phyloP scores from a whole-genome alignment of 2,888 invertebrate species.

The Adela reaumurella region DNA sequence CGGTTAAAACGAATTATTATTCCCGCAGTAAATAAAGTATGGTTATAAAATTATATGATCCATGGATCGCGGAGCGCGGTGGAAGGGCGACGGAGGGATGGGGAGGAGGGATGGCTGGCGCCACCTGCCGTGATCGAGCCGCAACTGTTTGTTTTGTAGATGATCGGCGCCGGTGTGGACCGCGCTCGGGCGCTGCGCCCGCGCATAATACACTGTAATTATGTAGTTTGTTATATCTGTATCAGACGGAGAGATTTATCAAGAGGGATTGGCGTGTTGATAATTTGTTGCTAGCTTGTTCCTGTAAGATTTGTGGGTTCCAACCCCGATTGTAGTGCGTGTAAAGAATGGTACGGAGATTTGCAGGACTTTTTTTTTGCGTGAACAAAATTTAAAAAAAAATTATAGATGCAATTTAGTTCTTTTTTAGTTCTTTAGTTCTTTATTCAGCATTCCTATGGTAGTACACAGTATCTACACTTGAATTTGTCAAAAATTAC shows the following conservation, averaged over 20 bases:
- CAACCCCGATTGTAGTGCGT: too few relatives aligned
- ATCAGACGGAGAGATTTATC: neutral
- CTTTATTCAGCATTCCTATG: too few relatives aligned
- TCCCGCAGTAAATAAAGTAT: constrained; percentile 22
- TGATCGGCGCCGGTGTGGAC: constrained; percentile 1
- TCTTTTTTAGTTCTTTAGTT: too few relatives aligned
- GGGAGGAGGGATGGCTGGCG: constrained; percentile 14
- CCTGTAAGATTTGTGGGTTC: too few relatives aligned
- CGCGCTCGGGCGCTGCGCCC: constrained; percentile 44
- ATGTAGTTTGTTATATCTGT: neutral
- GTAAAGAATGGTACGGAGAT: too few relatives aligned
- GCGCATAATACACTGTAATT: constrained; percentile 15
- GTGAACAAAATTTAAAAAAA: too few relatives aligned
- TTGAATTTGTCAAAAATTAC: too few relatives aligned
- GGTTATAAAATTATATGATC: constrained; percentile 31
- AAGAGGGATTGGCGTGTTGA: neutral
- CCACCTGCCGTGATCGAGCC: constrained; percentile 28
- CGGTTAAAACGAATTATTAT: constrained; percentile 20
- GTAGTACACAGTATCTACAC: too few relatives aligned
- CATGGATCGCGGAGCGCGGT: constrained; percentile 10
- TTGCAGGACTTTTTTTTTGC: too few relatives aligned
- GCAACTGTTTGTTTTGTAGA: constrained; percentile 13
- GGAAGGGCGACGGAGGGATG: too few relatives aligned
- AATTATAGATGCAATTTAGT: too few relatives aligned
- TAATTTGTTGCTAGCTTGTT: neutral